phyloP scores from a whole-genome alignment of 2,797 vertebrate species.

The Micrastur ruficollis region DNA sequence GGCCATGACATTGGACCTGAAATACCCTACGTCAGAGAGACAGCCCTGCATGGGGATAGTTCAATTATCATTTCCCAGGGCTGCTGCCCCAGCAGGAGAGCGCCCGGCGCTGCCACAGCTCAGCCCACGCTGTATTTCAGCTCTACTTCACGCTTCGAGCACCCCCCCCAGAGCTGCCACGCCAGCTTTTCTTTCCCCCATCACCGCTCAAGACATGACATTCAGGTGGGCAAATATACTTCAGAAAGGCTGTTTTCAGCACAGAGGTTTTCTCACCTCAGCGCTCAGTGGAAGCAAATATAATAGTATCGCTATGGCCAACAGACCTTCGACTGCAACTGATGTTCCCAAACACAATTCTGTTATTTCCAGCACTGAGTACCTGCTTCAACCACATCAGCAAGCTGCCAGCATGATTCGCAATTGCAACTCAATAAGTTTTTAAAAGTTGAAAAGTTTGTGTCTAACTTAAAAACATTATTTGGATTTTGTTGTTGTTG shows the following conservation, averaged over 20 bases:
- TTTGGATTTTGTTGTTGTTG: background rate
- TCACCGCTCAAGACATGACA: rapidly evolving
- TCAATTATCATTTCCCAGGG: background rate
- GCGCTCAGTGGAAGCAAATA: background rate
- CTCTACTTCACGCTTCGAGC: no score
- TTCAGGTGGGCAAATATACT: rapidly evolving
- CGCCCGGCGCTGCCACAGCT: rapidly evolving
- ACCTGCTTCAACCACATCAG: background rate
- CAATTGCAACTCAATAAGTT: background rate
- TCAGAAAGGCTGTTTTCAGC: background rate
- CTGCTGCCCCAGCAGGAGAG: background rate
- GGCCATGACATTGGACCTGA: rapidly evolving
- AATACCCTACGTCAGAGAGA: background rate
- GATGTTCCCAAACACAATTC: background rate
- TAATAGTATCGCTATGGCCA: background rate
- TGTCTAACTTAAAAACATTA: background rate
- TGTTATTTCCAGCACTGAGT: background rate
- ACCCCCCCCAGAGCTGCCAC: background rate
- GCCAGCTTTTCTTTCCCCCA: background rate
- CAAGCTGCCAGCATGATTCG: background rate
- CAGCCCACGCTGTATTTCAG: background rate
- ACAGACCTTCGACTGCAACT: rapidly evolving
- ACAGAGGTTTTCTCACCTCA: background rate
- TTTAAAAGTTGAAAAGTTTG: background rate
- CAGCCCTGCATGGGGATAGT: rapidly evolving